Conservation (phyloP, 1,140 invertebrate genomes). For the Orius insidiosus region DNA sequence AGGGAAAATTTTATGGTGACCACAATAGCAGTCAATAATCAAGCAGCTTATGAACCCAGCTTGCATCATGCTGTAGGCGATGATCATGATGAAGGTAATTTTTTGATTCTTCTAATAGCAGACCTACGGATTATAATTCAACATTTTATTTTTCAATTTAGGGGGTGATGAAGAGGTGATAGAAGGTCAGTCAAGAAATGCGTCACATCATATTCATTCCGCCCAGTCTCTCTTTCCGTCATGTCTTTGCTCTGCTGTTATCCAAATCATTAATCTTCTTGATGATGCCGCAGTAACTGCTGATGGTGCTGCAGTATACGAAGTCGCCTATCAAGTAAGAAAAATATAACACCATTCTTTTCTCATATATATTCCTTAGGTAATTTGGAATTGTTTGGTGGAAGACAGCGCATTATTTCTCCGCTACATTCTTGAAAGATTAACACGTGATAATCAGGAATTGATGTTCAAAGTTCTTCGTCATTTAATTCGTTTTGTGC, state of each 20-base stretch:
- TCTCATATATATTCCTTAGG: conserved; percentile 33
- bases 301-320: conserved; percentile 83
- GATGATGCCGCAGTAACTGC: conserved; percentile 89
- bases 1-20: conserved; percentile 92
- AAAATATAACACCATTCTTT: background rate
- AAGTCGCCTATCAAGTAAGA: conserved; percentile 67
- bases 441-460: conserved; percentile 90
- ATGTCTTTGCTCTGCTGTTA: conserved; percentile 82
- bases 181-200: conserved; percentile 34
- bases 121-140: too few species aligned
- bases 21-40: conserved; percentile 86
- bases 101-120: background rate
- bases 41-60: conserved; percentile 91
- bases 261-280: conserved; percentile 84
- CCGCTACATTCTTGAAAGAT: conserved; percentile 84
- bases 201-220: conserved; percentile 64
- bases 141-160: conserved; percentile 6
- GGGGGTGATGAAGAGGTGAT: conserved; percentile 22
- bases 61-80: conserved; percentile 66
- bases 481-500: conserved; percentile 84
- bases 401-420: conserved; percentile 95
- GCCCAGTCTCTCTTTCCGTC: conserved; percentile 94
- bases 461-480: conserved; percentile 86
- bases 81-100: conserved; percentile 66
- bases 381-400: conserved; percentile 93